Evolutionary conservation across 2,113 vertebrate genomes (phyloP).

Genomic region (Psilopogon haemacephalus): DNA sequence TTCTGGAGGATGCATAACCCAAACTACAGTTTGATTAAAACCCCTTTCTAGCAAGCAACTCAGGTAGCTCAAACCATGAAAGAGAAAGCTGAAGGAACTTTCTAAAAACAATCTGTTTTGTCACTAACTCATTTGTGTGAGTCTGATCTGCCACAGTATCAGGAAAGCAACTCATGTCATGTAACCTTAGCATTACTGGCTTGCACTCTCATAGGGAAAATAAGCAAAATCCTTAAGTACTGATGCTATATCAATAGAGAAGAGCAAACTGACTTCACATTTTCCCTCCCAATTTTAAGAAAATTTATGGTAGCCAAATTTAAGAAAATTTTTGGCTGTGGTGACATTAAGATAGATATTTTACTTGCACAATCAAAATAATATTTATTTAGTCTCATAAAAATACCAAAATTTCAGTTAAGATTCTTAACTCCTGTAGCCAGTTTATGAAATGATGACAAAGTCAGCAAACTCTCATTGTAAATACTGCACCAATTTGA

Average conservation of each 20-base stretch:
- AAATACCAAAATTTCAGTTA: not conserved
- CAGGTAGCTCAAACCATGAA: not conserved
- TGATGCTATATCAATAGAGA: not conserved
- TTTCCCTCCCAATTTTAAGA: not conserved
- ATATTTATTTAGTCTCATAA: not conserved
- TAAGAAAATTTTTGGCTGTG: not conserved
- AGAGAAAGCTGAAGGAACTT: not conserved
- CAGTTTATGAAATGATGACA: not conserved
- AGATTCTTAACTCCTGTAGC: not conserved
- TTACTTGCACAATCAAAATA: not conserved
- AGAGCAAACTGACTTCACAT: not conserved
- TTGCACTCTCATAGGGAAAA: not conserved
- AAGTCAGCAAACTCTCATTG: not conserved
- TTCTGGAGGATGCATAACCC: no score
- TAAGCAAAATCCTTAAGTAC: not conserved
- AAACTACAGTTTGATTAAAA: no score
- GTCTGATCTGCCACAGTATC: not conserved
- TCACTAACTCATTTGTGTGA: not conserved
- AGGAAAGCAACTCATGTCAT: not conserved
- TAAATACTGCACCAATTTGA: not conserved
- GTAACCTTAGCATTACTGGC: not conserved
- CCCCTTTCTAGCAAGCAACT: no score
- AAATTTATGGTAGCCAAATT: not conserved
- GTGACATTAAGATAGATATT: not conserved
- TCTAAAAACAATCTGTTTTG: not conserved